These are phyloP conservation scores for Drepanosiphum platanoidis DNA, from an alignment of 2,888 invertebrate species.

Conservation along the genomic window DNA sequence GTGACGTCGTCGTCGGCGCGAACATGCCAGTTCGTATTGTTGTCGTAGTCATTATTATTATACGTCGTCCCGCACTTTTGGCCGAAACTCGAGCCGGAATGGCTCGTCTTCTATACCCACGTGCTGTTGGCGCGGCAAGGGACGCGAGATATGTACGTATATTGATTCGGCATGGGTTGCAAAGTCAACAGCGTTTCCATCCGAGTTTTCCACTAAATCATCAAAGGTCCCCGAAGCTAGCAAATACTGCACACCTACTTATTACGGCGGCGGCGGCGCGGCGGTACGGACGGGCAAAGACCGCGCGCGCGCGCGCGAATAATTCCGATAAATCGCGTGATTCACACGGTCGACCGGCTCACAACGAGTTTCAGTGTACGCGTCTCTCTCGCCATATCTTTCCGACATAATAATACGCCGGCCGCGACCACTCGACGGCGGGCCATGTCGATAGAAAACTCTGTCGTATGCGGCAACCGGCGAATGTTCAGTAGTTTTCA, in stretches of 20 bases:
- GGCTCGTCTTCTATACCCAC: neutral
- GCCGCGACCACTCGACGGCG: too few species aligned
- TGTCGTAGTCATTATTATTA: too few species aligned
- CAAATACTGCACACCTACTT: neutral
- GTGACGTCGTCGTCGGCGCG: neutral
- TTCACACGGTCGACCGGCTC: neutral
- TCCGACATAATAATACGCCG: too few species aligned
- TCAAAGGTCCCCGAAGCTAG: neutral
- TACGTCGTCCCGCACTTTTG: neutral
- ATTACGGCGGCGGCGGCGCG: too few species aligned
- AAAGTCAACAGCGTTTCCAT: neutral
- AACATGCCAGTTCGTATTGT: neutral
- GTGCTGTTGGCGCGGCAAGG: neutral
- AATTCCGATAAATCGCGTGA: neutral
- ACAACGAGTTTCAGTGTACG: too few species aligned
- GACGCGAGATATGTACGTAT: neutral
- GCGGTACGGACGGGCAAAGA: neutral
- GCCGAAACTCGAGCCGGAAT: neutral
- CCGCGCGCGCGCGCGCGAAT: too few species aligned
- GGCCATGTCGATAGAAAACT: too few species aligned
- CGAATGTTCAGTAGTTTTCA: too few species aligned
- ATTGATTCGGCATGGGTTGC: neutral
- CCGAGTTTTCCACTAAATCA: neutral
- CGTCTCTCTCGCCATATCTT: too few species aligned
- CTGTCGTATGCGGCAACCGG: too few species aligned